Percentiles rank a stretch among this genome's conserved stretches.
Conservation (phyloP, 1,140 invertebrate genomes). For the Bombus breviceps region DNA sequence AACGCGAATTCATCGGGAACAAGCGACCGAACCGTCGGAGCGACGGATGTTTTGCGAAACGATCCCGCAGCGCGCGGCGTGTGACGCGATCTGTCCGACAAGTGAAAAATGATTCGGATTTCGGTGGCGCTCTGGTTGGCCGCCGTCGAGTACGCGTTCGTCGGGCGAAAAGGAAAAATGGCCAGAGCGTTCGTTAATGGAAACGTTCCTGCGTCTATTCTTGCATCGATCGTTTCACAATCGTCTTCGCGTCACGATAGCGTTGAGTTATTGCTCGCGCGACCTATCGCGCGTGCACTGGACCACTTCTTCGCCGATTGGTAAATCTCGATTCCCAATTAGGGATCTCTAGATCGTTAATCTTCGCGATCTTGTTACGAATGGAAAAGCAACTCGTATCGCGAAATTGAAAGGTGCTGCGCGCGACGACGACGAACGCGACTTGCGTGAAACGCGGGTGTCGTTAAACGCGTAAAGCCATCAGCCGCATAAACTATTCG, state of each 20-base stretch:
- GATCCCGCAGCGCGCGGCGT: too few relatives aligned
- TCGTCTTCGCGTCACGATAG: constrained; percentile 20
- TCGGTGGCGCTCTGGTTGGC: background rate
- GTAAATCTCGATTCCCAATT: constrained; percentile 23
- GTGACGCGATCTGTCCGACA: too few relatives aligned
- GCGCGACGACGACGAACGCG: background rate
- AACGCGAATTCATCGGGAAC: background rate
- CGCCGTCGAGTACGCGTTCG: too few relatives aligned
- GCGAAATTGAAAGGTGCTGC: background rate
- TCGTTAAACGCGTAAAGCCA: background rate
- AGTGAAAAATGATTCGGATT: background rate
- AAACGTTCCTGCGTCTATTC: constrained; percentile 50
- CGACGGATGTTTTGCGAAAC: background rate
- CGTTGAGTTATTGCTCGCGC: constrained; percentile 47
- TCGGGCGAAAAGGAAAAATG: background rate
- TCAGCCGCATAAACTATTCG: background rate
- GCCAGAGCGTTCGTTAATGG: constrained; percentile 29
- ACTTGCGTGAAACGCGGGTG: background rate
- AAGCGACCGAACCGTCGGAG: background rate
- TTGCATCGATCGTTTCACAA: constrained; percentile 57
- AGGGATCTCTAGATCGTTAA: constrained; percentile 39
- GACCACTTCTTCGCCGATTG: background rate
- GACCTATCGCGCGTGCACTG: too few relatives aligned
- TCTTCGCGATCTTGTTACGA: constrained; percentile 42
- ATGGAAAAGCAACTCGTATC: constrained; percentile 5